Conservation (phyloP, 35 echinoderm and acorn worm genomes). For the Ptychodera flava region DNA sequence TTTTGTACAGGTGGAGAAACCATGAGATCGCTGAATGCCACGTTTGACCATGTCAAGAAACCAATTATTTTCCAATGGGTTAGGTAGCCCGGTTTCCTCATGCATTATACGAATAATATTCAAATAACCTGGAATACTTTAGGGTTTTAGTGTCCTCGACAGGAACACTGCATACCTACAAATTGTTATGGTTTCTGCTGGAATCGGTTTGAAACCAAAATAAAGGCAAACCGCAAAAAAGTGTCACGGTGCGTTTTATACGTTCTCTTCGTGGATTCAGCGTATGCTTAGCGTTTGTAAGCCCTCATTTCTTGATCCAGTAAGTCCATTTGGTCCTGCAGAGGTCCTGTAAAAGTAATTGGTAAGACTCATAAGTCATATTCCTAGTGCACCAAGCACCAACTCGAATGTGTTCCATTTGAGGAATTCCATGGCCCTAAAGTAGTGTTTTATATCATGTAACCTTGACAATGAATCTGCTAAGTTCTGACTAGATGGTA, state of each 20-base stretch:
- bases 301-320: not conserved
- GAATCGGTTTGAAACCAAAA: not conserved
- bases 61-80: not conserved
- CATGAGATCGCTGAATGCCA: not conserved
- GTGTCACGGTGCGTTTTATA: not conserved
- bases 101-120: not conserved
- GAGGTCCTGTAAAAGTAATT: not conserved
- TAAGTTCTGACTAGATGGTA: not conserved
- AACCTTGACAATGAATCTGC: not conserved
- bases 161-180: not conserved
- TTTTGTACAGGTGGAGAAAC: too few species aligned
- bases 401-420: not conserved
- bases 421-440: not conserved
- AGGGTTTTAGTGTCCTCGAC: not conserved
- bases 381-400: not conserved
- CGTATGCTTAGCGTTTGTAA: not conserved
- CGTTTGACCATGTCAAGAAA: not conserved
- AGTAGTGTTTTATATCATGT: not conserved
- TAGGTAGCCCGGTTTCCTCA: not conserved
- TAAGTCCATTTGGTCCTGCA: not conserved
- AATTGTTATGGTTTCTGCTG: not conserved
- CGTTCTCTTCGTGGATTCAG: not conserved
- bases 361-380: not conserved
- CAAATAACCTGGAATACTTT: not conserved
- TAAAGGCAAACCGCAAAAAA: not conserved